A percentile compares a stretch with the other conserved stretches of the same genome.
Conservation (phyloP, 2,888 invertebrate genomes). For the Clostera curtula region DNA sequence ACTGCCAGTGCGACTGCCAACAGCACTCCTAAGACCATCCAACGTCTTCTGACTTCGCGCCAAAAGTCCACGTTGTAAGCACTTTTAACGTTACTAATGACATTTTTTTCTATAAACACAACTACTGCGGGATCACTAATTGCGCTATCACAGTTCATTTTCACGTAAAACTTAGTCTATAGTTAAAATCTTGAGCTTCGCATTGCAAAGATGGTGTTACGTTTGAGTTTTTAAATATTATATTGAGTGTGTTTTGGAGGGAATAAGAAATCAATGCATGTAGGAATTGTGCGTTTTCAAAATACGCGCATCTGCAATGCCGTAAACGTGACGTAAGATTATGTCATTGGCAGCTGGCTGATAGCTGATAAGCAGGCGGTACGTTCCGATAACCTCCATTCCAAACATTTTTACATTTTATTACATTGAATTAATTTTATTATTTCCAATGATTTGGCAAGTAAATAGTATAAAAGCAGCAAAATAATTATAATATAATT, state of each 20-base stretch:
- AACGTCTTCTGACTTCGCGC: constrained; percentile 38
- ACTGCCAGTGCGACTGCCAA: constrained; percentile 42
- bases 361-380: too few species aligned
- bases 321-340: constrained; percentile 3
- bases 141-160: constrained; percentile 11
- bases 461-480: too few species aligned
- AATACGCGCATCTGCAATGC: constrained; percentile 13
- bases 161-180: constrained; percentile 13
- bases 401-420: too few species aligned
- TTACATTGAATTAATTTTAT: too few species aligned
- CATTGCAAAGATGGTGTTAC: too few species aligned
- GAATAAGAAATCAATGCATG: background rate
- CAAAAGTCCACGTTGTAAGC: constrained; percentile 40
- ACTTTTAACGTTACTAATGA: constrained; percentile 9
- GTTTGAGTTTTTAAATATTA: background rate
- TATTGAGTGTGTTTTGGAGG: background rate
- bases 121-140: constrained; percentile 5
- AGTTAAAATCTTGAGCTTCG: too few species aligned
- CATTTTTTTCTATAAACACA: background rate
- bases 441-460: too few species aligned
- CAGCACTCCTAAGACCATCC: constrained; percentile 51
- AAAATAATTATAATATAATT: too few species aligned
- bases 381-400: too few species aligned
- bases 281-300: constrained; percentile 3
- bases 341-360: too few species aligned